Percentiles rank a stretch among this genome's conserved stretches.
Conservation (phyloP, 2,797 vertebrate species). For the Enteromius mattozi region DNA sequence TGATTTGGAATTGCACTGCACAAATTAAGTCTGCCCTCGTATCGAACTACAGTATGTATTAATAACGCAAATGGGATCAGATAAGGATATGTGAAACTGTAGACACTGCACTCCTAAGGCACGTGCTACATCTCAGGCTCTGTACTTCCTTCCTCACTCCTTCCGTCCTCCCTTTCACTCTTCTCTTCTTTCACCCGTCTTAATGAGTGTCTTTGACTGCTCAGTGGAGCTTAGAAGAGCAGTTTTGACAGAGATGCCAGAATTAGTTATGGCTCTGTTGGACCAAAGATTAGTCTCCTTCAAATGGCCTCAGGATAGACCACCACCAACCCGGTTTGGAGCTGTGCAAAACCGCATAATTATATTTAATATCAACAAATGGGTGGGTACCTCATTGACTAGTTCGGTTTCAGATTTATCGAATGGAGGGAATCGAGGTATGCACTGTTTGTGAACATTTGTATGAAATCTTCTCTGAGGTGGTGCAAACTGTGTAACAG, state of each 20-base stretch:
- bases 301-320: neutral
- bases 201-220: conserved; percentile 25
- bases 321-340: neutral
- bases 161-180: conserved; percentile 23
- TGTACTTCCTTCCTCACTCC: conserved; percentile 13
- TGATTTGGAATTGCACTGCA: neutral
- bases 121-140: conserved; percentile 4
- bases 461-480: neutral
- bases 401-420: neutral
- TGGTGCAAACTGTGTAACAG: neutral
- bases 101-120: conserved; percentile 21
- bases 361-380: neutral
- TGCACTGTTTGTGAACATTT: neutral
- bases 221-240: conserved; percentile 17
- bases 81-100: conserved; percentile 31
- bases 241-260: conserved; percentile 50
- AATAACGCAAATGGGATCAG: neutral
- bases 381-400: neutral
- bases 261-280: conserved; percentile 24
- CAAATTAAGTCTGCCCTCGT: neutral
- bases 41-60: neutral
- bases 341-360: neutral
- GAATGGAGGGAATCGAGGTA: neutral
- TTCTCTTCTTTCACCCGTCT: conserved; percentile 21
- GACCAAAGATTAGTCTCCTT: conserved; percentile 18